Base-by-base conservation (phyloP, 2,888 invertebrate genomes). In the Andrena bucephala region DNA sequence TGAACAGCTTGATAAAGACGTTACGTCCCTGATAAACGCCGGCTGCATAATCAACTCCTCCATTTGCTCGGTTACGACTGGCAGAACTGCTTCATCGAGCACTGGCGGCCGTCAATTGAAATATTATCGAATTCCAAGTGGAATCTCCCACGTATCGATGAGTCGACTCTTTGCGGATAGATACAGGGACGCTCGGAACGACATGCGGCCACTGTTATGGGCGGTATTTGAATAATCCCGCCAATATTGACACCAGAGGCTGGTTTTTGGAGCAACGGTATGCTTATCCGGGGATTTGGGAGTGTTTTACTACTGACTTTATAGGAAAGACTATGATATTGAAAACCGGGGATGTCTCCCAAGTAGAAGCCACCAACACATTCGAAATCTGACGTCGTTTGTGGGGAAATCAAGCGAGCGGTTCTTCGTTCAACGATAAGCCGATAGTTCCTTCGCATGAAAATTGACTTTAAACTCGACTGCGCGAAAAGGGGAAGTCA, bases 1-100 rank as follows among this genome's bases (percentile, higher is more conserved):
- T 79, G 69, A 78, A 78, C 79, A 83, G 33, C 29, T 4, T 29
- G 79, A 79, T 79, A 79, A 57, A 65, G 59, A 20, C 33, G 70
- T 78, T 79, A 48, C 69, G 68, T 29, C 48, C 62, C n/a, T 29
- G 78, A 78, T 78, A 79, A 79, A 27, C 31, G 62, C 33, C 27
- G 62, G 2, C 33, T 33, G 33, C 73, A 72, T 77, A 77, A 77
- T 57, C 54, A 36, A 20, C 48, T 48, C 50, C 24, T 66, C 29
- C 36, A 29, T 52, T 67, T 27, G 31, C 10, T 13, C 36, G n/a
- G 66, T 20, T 20, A 29, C 10, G 50, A 54, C 74, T 73, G 62
- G 76, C 36, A 73, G 62, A 52, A 76, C 76, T n/a, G 63, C 62
- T 63, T 73, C 62, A 31, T 50, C 36, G 10, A 31, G 42, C 10